Evolutionary conservation across 2,888 invertebrate genomes (phyloP).

Genomic region (Monochamus alternatus): DNA sequence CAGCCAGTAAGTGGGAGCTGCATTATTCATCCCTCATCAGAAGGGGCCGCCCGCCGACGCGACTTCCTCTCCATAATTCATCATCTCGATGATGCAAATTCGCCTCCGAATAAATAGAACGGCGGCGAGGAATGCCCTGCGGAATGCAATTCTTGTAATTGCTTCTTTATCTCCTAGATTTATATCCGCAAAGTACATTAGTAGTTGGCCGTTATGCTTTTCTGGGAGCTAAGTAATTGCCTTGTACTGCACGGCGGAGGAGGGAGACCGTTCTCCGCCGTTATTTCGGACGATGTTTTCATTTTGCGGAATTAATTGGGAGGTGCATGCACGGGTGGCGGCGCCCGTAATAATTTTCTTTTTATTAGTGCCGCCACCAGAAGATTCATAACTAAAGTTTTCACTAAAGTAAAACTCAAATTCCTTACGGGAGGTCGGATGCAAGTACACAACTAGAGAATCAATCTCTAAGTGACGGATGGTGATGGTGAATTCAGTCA

Average conservation of each 20-base stretch:
- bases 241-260: conserved; percentile 29
- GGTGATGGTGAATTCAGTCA: no score
- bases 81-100: conserved; percentile 14
- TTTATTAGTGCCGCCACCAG: background rate
- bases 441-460: no score
- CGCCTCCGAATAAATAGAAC: background rate
- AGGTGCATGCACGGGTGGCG: conserved; percentile 21
- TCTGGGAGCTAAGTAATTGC: conserved; percentile 45
- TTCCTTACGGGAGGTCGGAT: no score
- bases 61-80: background rate
- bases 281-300: conserved; percentile 47
- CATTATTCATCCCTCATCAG: background rate
- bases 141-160: conserved; percentile 36
- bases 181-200: conserved; percentile 42
- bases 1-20: background rate
- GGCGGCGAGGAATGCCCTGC: background rate
- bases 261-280: conserved; percentile 26
- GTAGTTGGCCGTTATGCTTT: conserved; percentile 39
- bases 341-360: conserved; percentile 5
- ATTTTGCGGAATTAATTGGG: conserved; percentile 40
- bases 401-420: background rate
- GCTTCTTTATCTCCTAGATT: conserved; percentile 43
- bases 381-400: background rate
- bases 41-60: background rate
- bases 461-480: no score